Evolutionary conservation across 2,888 invertebrate genomes (phyloP), one percentile per base, ranked within the genome.

Genomic region (Synanthedon andrenaeformis): DNA sequence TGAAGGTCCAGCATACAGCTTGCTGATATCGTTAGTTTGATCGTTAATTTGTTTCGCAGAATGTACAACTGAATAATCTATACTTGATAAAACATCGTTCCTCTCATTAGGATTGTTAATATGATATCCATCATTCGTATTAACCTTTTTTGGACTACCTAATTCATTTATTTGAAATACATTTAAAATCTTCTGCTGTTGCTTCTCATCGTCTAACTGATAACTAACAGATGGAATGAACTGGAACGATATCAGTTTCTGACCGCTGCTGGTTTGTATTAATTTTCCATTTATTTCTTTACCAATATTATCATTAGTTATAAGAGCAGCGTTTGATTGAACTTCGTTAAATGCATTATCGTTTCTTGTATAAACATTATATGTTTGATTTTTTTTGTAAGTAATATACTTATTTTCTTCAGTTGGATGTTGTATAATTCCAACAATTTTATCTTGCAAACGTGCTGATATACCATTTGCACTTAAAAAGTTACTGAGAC

Each of bases 381-480:
- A 87, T 2, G 82, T 78, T 60, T 84, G 78, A 59, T 86, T 79
- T 59, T 83, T 85, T 56, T 84, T 76, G 58, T 85, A 85, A 4
- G 81, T 79, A 8, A 86, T 69, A 12, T 77, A 56, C 62, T 86
- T 85, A 57, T 82, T 76, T 48, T 75, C 70, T 59, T 83, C 75
- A 51, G 66, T 59, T 12, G 85, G 87, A 67, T 85, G 82, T n/a
- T 74, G 66, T 57, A 87, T 70, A n/a, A 76, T 77, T 10, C 87
- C 84, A 14, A 78, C 65, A 53, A 85, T 83, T 66, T 81, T 82
- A 57, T 87, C 86, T 59, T 77, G 73, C 56, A 86, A 54, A 42
- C 82, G 82, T 49, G 85, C 85, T 42, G 82, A 76, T 67, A 87
- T 82, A 4, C 79, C 81, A 58, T 77, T 73, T 57, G 67, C 66